These are phyloP conservation scores for Trachythela sp. DNA, from an alignment of 64 coral and sea anemone species.

Conservation along the genomic window DNA sequence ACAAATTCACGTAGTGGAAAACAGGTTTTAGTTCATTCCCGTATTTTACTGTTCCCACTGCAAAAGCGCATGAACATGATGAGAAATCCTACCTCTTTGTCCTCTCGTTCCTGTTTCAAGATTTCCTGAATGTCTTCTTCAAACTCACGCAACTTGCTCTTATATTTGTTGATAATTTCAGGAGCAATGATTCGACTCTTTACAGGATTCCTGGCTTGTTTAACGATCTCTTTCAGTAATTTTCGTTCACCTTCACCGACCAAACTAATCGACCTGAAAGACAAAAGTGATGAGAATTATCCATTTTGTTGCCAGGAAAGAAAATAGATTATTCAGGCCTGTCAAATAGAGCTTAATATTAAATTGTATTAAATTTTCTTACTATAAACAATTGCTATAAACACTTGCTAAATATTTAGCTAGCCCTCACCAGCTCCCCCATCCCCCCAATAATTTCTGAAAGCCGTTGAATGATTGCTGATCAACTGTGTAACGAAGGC, in stretches of 20 bases:
- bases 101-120: conserved; percentile 84
- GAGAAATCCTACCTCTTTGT: conserved; percentile 67
- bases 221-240: conserved; percentile 86
- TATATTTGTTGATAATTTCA: conserved; percentile 87
- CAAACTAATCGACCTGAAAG: conserved; percentile 71
- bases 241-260: conserved; percentile 88
- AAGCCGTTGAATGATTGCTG: no score
- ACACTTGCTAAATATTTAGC: no score
- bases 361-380: no score
- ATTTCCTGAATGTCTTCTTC: conserved; percentile 66
- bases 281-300: background rate
- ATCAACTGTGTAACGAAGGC: no score
- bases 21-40: no score
- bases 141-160: conserved; percentile 60
- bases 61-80: no score
- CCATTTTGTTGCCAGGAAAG: no score
- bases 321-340: background rate
- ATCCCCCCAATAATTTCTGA: no score
- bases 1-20: no score
- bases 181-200: conserved; percentile 76
- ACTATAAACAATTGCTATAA: no score
- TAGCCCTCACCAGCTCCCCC: no score
- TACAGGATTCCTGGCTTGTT: conserved; percentile 71
- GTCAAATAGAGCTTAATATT: background rate
- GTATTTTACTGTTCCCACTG: no score